Evolutionary conservation across 2,888 invertebrate species (phyloP).

Genomic region (Melitaea athalia): DNA sequence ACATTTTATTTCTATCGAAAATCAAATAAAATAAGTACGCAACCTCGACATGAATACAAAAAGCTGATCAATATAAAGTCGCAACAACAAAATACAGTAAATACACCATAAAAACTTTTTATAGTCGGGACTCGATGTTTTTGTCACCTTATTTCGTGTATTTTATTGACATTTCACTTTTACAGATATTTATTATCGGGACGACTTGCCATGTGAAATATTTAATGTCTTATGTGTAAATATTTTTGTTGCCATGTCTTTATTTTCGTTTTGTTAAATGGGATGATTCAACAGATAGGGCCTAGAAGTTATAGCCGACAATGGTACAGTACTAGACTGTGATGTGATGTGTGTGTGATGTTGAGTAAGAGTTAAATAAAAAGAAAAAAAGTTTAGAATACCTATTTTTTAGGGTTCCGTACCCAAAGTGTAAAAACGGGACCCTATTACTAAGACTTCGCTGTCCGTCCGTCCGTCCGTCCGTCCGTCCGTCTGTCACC

Average conservation of each 20-base stretch:
- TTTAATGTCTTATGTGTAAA: neutral
- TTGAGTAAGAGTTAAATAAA: too few relatives aligned
- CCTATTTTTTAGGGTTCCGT: too few relatives aligned
- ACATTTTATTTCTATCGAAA: slow-evolving; percentile 9
- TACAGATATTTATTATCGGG: slow-evolving; percentile 3
- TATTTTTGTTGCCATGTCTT: neutral
- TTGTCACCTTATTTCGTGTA: slow-evolving; percentile 22
- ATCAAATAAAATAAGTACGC: slow-evolving; percentile 15
- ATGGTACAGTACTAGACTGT: too few relatives aligned
- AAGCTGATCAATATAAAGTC: slow-evolving; percentile 24
- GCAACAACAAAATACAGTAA: slow-evolving; percentile 13
- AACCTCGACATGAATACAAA: slow-evolving; percentile 28
- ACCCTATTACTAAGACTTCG: too few relatives aligned
- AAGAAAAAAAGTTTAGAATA: too few relatives aligned
- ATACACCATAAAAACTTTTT: slow-evolving; percentile 31
- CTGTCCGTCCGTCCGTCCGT: too few relatives aligned
- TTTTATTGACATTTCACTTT: slow-evolving; percentile 24
- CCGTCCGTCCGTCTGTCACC: too few relatives aligned
- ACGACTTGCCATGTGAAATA: neutral
- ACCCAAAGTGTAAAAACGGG: too few relatives aligned
- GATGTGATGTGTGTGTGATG: too few relatives aligned
- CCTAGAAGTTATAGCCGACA: too few relatives aligned
- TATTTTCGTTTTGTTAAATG: neutral
- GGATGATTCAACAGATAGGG: too few relatives aligned
- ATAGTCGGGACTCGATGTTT: slow-evolving; percentile 22